These are phyloP conservation scores for Syngnathus acus DNA, from an alignment of 2,797 vertebrate genomes.

Conservation along the genomic window DNA sequence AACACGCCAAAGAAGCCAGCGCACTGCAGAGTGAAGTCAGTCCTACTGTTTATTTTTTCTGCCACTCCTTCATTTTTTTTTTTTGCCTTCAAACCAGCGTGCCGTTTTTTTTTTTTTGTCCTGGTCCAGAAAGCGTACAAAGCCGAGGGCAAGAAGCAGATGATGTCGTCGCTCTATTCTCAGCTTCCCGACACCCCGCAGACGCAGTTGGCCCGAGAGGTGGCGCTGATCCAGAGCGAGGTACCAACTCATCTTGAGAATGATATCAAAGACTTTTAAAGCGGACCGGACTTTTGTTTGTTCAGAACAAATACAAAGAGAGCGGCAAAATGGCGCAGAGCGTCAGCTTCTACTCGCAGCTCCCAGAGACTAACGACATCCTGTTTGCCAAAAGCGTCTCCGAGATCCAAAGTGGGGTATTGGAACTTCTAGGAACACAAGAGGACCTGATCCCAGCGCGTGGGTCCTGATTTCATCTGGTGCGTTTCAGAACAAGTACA, in stretches of 20 bases:
- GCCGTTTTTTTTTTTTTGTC: neutral
- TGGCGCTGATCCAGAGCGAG: constrained; percentile 54
- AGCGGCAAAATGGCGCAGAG: constrained; percentile 67
- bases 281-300: neutral
- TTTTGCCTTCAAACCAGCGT: neutral
- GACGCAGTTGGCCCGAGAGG: constrained; percentile 45
- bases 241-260: constrained; percentile 17
- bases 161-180: constrained; percentile 45
- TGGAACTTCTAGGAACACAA: too few species aligned
- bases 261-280: neutral
- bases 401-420: constrained; percentile 82
- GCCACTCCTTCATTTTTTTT: neutral
- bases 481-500: constrained; percentile 75
- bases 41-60: neutral
- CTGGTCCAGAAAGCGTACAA: constrained; percentile 67
- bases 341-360: constrained; percentile 77
- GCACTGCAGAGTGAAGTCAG: constrained; percentile 82
- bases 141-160: constrained; percentile 42
- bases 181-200: constrained; percentile 51
- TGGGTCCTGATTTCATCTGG: neutral
- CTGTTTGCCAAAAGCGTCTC: constrained; percentile 76
- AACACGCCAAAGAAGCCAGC: constrained; percentile 71
- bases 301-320: constrained; percentile 74
- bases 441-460: too few species aligned
- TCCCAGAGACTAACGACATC: constrained; percentile 81